Percentiles rank a stretch among this genome's conserved stretches.
Conservation (phyloP, 2,797 vertebrate genomes). For the Ptychadena robeensis region DNA sequence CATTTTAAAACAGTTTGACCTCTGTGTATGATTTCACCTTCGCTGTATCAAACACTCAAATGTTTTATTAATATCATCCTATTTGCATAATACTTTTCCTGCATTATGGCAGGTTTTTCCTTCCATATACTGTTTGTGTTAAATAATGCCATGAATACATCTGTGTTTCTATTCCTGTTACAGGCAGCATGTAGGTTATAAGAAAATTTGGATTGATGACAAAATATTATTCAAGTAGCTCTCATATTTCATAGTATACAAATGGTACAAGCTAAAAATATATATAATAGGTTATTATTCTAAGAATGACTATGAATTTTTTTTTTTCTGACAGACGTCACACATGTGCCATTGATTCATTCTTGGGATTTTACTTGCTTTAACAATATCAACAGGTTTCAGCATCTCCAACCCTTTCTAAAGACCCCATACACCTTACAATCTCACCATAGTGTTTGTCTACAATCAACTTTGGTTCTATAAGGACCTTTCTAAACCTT, state of each 20-base stretch:
- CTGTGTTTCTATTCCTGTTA: constrained; percentile 30
- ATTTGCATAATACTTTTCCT: constrained; percentile 18
- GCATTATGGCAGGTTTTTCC: neutral
- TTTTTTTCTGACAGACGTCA: neutral
- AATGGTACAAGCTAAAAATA: neutral
- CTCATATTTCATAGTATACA: neutral
- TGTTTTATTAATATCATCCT: constrained; percentile 29
- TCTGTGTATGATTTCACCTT: constrained; percentile 31
- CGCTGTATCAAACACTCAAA: neutral
- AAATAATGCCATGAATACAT: constrained; percentile 17
- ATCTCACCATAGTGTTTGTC: too few relatives aligned
- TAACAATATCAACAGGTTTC: too few relatives aligned
- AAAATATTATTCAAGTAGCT: constrained; percentile 1
- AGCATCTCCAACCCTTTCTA: too few relatives aligned
- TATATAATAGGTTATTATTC: neutral
- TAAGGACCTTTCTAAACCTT: too few relatives aligned
- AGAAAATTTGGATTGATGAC: neutral
- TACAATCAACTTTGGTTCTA: too few relatives aligned
- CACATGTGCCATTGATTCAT: neutral
- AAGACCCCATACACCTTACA: too few relatives aligned
- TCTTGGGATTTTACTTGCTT: too few relatives aligned
- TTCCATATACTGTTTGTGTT: constrained; percentile 11
- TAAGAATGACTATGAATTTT: neutral
- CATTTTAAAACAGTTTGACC: neutral
- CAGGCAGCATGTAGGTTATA: neutral